Evolutionary conservation across 2,113 vertebrate genomes (phyloP).

Genomic region (Tychaedon coryphoeus): DNA sequence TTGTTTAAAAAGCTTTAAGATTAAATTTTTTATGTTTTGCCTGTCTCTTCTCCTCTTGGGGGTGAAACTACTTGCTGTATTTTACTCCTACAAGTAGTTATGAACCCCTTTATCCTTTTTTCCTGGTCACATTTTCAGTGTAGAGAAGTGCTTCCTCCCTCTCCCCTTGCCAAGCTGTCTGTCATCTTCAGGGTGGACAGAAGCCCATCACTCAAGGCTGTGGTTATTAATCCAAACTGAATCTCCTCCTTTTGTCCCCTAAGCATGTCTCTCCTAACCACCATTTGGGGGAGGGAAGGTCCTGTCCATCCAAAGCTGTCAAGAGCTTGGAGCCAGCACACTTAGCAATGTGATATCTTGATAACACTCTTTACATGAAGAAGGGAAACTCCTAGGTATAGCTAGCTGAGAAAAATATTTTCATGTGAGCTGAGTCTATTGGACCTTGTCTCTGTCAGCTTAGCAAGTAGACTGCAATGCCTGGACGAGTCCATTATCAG

Average conservation of each 20-base stretch:
- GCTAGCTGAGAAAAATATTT: not conserved
- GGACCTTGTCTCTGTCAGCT: not conserved
- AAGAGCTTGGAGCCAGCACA: not conserved
- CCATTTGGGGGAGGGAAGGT: not conserved
- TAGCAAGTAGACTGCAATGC: not conserved
- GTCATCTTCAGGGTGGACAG: not conserved
- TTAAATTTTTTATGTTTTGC: not conserved
- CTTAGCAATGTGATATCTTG: not conserved
- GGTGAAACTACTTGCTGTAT: not conserved
- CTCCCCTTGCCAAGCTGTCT: accelerated
- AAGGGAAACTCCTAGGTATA: not conserved
- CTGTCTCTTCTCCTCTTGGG: not conserved
- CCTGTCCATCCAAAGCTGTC: not conserved
- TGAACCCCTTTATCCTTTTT: not conserved
- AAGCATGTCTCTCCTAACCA: not conserved
- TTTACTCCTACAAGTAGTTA: not conserved
- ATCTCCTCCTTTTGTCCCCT: not conserved
- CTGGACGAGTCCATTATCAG: not conserved
- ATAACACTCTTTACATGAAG: not conserved
- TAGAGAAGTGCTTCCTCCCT: not conserved
- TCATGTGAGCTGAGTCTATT: not conserved
- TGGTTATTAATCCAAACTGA: not conserved
- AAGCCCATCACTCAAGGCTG: not conserved
- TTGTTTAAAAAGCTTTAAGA: not conserved
- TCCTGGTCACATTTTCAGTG: not conserved